Base-by-base conservation (phyloP, 2,888 invertebrate genomes). In the Fragum sueziense region DNA sequence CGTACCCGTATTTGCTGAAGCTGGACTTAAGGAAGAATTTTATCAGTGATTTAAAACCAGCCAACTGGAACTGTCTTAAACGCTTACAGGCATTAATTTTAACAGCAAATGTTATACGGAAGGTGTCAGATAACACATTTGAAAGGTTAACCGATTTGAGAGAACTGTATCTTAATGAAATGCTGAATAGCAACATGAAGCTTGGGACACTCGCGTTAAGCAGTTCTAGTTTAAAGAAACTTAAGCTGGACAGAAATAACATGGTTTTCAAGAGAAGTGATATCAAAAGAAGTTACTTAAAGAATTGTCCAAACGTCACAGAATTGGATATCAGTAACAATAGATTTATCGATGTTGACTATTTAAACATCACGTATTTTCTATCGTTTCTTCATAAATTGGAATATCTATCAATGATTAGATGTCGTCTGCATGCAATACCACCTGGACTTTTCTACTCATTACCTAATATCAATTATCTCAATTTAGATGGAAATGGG, bases 401-500 rank as follows among this genome's bases (percentile, higher is more conserved):
- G 29, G 27, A 79, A 59, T n/a, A 33, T 22, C 22, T 79, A 2
- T n/a, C n/a, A 2, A 33, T 73, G 29, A 27, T 34, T n/a, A 14
- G 52, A 33, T 29, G 69, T 6, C 54, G 62, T 11, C n/a, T 76
- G n/a, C 0, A 22, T 6, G 9, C 14, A 14, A 29, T 80, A 33
- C 70, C 73, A 0, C 29, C 17, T 6, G 37, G 27, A 20, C 27
- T 80, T 3, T 25, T 80, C 27, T 0, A 3, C 14, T 70, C 27
- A 11, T 67, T 80, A 4, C 25, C 17, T 27, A 34, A 70, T 22
- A 34, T 80, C 14, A 54, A 47, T 6, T n/a, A 54, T 14, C 67
- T 80, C 17, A 52, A 59, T 41, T 17, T 76, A 3, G 54, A 70
- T n/a, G 65, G 57, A 29, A 80, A 80, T 37, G 17, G n/a, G 14